These are phyloP conservation scores for Drosophila ananassae DNA, from an alignment of 1,140 invertebrate genomes.

Conservation along the genomic window DNA sequence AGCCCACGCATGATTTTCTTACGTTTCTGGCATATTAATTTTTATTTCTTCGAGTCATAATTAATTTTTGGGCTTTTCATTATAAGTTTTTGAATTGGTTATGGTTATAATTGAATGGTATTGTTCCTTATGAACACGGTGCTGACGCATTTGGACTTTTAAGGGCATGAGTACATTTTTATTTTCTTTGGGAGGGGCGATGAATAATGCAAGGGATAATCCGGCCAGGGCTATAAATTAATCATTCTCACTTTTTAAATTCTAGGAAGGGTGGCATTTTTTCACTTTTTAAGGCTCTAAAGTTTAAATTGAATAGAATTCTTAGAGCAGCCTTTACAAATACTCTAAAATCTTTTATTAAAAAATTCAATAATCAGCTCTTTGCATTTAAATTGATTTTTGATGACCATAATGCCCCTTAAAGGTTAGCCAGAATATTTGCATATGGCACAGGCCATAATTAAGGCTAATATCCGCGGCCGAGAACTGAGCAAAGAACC, in stretches of 20 bases:
- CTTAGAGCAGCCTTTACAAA: neutral
- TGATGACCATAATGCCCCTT: slow-evolving; percentile 31
- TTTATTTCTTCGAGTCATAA: slow-evolving; percentile 42
- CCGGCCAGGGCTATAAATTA: slow-evolving; percentile 8
- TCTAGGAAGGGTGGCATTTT: slow-evolving; percentile 25
- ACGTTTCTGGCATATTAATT: slow-evolving; percentile 66
- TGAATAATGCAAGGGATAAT: slow-evolving; percentile 64
- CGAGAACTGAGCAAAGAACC: slow-evolving; percentile 34
- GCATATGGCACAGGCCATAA: slow-evolving; percentile 59
- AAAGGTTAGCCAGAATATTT: slow-evolving; percentile 44
- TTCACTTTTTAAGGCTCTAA: slow-evolving; percentile 24
- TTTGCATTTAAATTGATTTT: slow-evolving; percentile 51
- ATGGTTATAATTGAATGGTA: slow-evolving; percentile 24
- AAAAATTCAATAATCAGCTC: slow-evolving; percentile 10
- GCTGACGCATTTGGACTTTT: slow-evolving; percentile 46
- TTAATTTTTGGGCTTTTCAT: slow-evolving; percentile 69
- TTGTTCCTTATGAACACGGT: slow-evolving; percentile 7
- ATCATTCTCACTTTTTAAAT: slow-evolving; percentile 67
- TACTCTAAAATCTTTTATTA: neutral
- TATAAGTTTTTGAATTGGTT: slow-evolving; percentile 12
- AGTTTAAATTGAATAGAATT: neutral
- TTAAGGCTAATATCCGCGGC: slow-evolving; percentile 47
- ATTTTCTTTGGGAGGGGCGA: slow-evolving; percentile 6
- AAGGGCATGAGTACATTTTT: slow-evolving; percentile 39
- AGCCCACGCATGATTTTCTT: slow-evolving; percentile 52